Percentiles rank a stretch among this genome's conserved stretches.
phyloP scores from a whole-genome alignment of 1,140 invertebrate genomes.

The Panulirus ornatus region DNA sequence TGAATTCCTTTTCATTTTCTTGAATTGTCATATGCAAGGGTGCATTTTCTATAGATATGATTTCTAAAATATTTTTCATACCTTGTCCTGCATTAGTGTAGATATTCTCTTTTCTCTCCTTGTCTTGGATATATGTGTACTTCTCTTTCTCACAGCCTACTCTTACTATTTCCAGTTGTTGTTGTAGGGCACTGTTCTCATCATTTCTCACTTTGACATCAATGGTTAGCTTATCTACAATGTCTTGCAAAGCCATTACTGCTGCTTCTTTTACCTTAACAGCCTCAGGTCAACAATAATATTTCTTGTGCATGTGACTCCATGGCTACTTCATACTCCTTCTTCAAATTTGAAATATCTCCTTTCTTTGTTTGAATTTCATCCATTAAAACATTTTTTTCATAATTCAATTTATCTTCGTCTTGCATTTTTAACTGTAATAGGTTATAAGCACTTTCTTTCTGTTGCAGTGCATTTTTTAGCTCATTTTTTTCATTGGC shows the following conservation, averaged over 20 bases:
- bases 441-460: neutral
- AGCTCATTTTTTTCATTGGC: neutral
- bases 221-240: neutral
- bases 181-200: neutral
- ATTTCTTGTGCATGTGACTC: neutral
- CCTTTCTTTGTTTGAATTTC: conserved; percentile 10
- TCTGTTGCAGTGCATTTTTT: neutral
- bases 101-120: neutral
- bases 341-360: neutral
- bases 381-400: neutral
- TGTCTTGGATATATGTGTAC: neutral
- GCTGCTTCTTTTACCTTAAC: neutral
- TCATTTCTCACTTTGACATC: neutral
- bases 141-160: conserved; percentile 15
- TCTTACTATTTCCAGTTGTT: neutral
- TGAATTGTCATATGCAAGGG: neutral
- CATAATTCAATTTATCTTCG: neutral
- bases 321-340: neutral
- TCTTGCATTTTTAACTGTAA: neutral
- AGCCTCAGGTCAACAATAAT: neutral
- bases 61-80: neutral
- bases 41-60: neutral
- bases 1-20: neutral
- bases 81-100: neutral
- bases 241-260: neutral